Evolutionary conservation across 2,113 vertebrate species (phyloP).

Genomic region (Eira barbara): DNA sequence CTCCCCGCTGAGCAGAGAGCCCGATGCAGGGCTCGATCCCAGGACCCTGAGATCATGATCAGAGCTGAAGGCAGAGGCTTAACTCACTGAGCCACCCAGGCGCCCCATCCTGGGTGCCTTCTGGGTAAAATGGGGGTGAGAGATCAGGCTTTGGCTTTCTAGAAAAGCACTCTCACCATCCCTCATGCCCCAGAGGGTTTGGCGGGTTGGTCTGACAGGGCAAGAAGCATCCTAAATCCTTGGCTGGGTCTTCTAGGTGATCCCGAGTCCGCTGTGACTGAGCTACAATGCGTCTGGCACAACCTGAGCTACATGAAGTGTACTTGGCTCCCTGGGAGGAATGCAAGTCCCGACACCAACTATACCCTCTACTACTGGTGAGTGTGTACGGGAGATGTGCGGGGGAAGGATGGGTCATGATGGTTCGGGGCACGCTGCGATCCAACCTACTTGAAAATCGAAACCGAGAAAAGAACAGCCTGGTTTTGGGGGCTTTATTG

Average conservation of each 20-base stretch:
- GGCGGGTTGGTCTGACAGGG: neutral
- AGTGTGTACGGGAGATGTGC: neutral
- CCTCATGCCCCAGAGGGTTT: neutral
- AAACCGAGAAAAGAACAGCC: neutral
- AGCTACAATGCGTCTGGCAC: slow-evolving; percentile 71
- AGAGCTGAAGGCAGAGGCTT: too few relatives aligned
- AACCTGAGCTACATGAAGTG: slow-evolving; percentile 73
- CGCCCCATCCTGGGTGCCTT: neutral
- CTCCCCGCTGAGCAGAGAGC: too few relatives aligned
- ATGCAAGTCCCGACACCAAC: slow-evolving; percentile 61
- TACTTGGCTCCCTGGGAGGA: slow-evolving; percentile 74
- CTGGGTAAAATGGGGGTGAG: neutral
- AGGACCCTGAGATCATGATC: too few relatives aligned
- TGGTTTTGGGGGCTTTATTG: neutral
- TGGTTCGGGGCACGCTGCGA: neutral
- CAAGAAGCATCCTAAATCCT: slow-evolving; percentile 23
- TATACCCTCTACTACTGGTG: slow-evolving; percentile 78
- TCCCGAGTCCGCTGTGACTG: slow-evolving; percentile 71
- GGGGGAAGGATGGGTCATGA: neutral
- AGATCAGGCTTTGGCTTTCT: neutral
- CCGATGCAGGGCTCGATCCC: too few relatives aligned
- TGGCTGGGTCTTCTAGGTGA: slow-evolving; percentile 64
- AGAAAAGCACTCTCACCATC: neutral
- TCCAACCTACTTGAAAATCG: neutral
- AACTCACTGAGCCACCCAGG: too few relatives aligned